phyloP scores from a whole-genome alignment of 1,140 invertebrate species.

The Lysiphlebus fabarum region DNA sequence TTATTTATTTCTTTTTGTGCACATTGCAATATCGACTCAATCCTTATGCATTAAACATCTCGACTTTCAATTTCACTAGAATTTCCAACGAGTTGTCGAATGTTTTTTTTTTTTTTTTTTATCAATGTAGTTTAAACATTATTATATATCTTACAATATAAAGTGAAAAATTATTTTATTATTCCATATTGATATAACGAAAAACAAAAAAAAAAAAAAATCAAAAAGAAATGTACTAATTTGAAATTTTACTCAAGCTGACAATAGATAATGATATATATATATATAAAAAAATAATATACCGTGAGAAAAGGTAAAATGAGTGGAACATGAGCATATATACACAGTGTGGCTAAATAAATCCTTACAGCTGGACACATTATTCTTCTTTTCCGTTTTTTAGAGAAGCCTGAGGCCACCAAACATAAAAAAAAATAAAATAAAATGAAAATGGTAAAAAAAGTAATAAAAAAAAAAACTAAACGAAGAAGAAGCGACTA shows the following conservation, averaged over 20 bases:
- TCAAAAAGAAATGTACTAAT: no score
- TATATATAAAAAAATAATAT: background rate
- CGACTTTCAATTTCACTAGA: background rate
- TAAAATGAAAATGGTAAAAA: constrained; percentile 9
- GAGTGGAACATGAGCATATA: constrained; percentile 21
- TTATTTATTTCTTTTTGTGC: no score
- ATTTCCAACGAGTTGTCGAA: constrained; percentile 2
- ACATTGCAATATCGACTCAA: constrained; percentile 29
- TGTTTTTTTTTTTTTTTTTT: background rate
- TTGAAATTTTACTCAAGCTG: no score
- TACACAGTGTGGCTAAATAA: constrained; percentile 20
- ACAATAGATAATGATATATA: no score
- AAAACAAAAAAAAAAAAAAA: no score
- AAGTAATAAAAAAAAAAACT: constrained; percentile 4
- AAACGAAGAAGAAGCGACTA: constrained; percentile 13
- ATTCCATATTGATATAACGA: no score
- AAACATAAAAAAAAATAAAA: background rate
- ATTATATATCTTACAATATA: background rate
- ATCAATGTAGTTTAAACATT: background rate
- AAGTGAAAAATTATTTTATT: background rate
- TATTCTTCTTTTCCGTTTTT: constrained; percentile 16
- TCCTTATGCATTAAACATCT: constrained; percentile 31
- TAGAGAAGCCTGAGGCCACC: background rate
- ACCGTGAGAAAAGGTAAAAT: constrained; percentile 15
- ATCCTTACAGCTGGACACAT: constrained; percentile 21